phyloP scores from a whole-genome alignment of 2,113 vertebrate species.

The Steatornis caripensis region DNA sequence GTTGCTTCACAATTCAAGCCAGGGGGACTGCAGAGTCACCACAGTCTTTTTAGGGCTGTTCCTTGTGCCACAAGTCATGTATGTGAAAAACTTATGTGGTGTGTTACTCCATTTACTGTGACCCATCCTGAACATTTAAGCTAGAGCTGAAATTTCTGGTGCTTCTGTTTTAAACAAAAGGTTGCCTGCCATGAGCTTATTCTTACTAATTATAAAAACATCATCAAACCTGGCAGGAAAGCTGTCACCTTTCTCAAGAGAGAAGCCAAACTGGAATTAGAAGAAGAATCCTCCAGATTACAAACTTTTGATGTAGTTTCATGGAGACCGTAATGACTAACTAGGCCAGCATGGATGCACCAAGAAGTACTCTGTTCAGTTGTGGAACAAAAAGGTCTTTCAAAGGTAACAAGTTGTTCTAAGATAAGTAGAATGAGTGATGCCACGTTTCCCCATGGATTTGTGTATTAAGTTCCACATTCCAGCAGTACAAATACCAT shows the following conservation, averaged over 20 bases:
- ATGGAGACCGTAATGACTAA: neutral
- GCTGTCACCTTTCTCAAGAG: neutral
- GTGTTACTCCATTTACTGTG: neutral
- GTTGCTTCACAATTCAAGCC: neutral
- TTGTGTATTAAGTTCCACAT: neutral
- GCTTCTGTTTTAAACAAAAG: neutral
- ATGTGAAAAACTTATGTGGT: fast-evolving
- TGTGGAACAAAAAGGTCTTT: neutral
- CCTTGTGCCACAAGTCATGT: neutral
- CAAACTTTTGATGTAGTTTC: neutral
- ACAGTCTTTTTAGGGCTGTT: neutral
- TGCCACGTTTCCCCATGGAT: neutral
- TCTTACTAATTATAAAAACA: neutral
- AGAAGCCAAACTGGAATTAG: neutral
- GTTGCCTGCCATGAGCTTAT: neutral
- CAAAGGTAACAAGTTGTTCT: neutral
- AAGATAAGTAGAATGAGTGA: neutral
- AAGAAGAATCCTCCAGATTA: neutral
- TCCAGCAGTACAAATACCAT: neutral
- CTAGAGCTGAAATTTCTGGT: neutral
- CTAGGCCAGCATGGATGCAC: too few species aligned
- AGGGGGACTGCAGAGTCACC: neutral
- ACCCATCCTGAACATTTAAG: neutral
- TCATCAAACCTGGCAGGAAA: neutral
- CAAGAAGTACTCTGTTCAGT: neutral